Percentiles rank a stretch among this genome's conserved stretches.
phyloP scores from a whole-genome alignment of 2,797 vertebrate species.

The Hydrolagus colliei region DNA sequence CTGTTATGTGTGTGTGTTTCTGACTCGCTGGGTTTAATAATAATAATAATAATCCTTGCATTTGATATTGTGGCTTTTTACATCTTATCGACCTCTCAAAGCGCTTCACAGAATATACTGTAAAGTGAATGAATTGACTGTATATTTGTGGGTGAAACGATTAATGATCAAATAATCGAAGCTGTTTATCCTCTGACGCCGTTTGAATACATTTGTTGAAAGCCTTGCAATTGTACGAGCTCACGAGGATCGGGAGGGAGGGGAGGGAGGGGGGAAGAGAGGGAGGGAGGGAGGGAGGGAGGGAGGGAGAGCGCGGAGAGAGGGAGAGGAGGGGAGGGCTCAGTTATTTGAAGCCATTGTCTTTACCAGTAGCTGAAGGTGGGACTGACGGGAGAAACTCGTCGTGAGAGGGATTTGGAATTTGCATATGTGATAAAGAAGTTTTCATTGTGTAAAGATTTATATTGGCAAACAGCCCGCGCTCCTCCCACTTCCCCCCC shows the following conservation, averaged over 20 bases:
- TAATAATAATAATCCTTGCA: not conserved
- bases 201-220: conserved; percentile 17
- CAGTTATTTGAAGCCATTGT: not conserved
- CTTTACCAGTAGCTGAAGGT: not conserved
- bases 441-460: conserved; percentile 2
- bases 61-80: no score
- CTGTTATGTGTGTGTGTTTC: not conserved
- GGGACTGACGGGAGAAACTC: not conserved
- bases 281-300: not conserved
- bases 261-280: not conserved
- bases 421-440: not conserved
- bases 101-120: no score
- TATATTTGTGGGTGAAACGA: no score
- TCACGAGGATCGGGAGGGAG: not conserved
- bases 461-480: not conserved
- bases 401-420: conserved; percentile 5
- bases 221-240: not conserved
- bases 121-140: no score
- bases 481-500: not conserved
- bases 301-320: not conserved
- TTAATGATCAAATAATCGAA: not conserved
- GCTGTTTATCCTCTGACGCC: not conserved
- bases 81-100: no score
- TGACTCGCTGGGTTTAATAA: not conserved
- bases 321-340: not conserved